Evolutionary conservation across 1,140 invertebrate species (phyloP), one percentile per base, ranked within the genome.

Genomic region (Aphis gossypii): DNA sequence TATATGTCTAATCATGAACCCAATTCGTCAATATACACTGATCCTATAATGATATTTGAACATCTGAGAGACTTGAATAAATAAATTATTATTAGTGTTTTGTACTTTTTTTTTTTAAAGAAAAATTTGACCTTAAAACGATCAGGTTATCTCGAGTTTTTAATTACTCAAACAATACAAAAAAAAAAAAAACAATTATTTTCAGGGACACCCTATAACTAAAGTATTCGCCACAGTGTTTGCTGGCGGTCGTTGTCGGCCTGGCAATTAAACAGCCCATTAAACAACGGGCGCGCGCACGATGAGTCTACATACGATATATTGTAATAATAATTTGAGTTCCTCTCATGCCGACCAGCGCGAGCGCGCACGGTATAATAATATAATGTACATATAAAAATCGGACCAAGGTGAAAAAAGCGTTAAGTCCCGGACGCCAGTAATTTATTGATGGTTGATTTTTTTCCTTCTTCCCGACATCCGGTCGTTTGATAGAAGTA

Each of bases 241-340:
- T n/a, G 60, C 14, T 76, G 60, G 60, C 60, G 51, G 20, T 18
- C 54, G 89, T 30, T 30, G 46, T 88, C 86, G 68, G 68, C 83
- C 23, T 38, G 48, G 76, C 82, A 93, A 93, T 93, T 93, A 93
- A 93, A 93, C 92, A 44, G 82, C 46, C 48, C 82, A 93, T 93
- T 93, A 93, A 93, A 82, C 82, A 21, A 76, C 90, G 91, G 23
- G 18, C 60, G 41, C 25, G 25, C 54, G 30, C 23, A 76, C 35
- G 21, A 41, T n/a, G 30, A 30, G 25, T 76, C 60, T 76, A n/a
- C n/a, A 76, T n/a, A 76, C 30, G n/a, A 76, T 76, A 76, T 76
- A 76, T 76, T 76, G 60, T 76, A 76, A 76, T 76, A 76, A 76
- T 76, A 76, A 87, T 87, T 30, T 30, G 44, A 87, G 30, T n/a